Evolutionary conservation across 2,888 invertebrate species (phyloP), one percentile per base, ranked within the genome.

Genomic region (Horisme vitalbata): DNA sequence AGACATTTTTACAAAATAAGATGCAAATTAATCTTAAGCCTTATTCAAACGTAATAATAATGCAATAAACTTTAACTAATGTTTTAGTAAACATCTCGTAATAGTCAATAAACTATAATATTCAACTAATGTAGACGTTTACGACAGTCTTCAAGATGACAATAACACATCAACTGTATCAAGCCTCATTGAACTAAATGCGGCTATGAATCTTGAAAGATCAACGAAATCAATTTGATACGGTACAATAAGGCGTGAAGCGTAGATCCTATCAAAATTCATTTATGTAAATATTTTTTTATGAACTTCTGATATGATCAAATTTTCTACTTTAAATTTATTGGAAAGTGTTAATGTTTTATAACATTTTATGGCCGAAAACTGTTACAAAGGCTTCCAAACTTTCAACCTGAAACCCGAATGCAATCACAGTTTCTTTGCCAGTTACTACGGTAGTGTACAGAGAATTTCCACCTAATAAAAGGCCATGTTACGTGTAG

Each of bases 401-500:
- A 83, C 73, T 81, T 72, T 66, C 65, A 64, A 68, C 69, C 63
- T 65, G 65, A 74, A 77, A 73, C 77, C 35, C 23, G 23, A 45
- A 32, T 30, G 24, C 10, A 31, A 28, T 28, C 33, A 38, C 45
- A 38, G 38, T n/a, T 33, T 33, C n/a, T 12, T 28, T 21, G 6
- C 5, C 9, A 38, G 38, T 45, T 11, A 27, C 61, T 78, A 80
- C 27, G 75, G 47, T 79, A 71, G 76, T 78, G 77, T 84, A 81
- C 76, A 82, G 79, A 84, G 83, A 83, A 84, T 88, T 89, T 85
- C 84, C 84, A 88, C 88, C 84, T 88, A 88, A 88, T 89, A 88
- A 88, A 87, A 87, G 86, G 72, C 81, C 81, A 66, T 75, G 81
- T 84, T 86, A 87, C 84, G 85, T 82, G 84, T 77, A 83, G 81